These are phyloP conservation scores for Caerostris darwini DNA, from an alignment of 1,140 invertebrate species.

Conservation along the genomic window DNA sequence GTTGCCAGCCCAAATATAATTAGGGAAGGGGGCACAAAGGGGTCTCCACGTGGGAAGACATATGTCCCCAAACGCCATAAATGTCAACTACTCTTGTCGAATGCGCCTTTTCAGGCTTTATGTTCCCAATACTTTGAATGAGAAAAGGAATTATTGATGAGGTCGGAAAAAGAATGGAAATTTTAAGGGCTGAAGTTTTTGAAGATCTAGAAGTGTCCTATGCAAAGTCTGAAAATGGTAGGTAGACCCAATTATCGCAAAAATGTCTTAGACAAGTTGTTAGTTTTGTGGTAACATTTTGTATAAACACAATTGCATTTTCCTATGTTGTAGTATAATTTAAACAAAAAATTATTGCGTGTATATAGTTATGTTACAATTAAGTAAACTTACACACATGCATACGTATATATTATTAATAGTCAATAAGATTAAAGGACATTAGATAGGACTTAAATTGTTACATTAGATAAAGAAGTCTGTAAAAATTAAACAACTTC, in stretches of 20 bases:
- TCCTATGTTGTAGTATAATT: too few relatives aligned
- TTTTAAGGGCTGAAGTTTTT: background rate
- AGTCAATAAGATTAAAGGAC: too few relatives aligned
- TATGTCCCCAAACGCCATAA: conserved; percentile 70
- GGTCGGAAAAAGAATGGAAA: background rate
- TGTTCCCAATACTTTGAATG: conserved; percentile 53
- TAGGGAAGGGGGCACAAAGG: conserved; percentile 40
- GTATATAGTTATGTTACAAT: too few relatives aligned
- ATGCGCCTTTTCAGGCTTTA: conserved; percentile 49
- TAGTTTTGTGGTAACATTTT: too few relatives aligned
- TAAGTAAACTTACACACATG: too few relatives aligned
- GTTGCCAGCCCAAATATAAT: conserved; percentile 65
- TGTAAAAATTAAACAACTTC: too few relatives aligned
- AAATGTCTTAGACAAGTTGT: too few relatives aligned
- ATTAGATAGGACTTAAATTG: too few relatives aligned
- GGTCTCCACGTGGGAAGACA: conserved; percentile 63
- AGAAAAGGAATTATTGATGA: background rate
- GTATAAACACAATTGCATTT: too few relatives aligned
- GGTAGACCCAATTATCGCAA: background rate
- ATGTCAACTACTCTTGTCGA: conserved; percentile 49
- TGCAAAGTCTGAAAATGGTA: background rate
- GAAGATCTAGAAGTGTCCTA: background rate
- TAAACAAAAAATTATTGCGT: too few relatives aligned
- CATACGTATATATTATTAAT: too few relatives aligned
- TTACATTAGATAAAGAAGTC: too few relatives aligned